A percentile compares a stretch with the other conserved stretches of the same genome.
These are phyloP conservation scores for Halocynthia roretzi DNA, from an alignment of 23 tunicate species.

Conservation along the genomic window DNA sequence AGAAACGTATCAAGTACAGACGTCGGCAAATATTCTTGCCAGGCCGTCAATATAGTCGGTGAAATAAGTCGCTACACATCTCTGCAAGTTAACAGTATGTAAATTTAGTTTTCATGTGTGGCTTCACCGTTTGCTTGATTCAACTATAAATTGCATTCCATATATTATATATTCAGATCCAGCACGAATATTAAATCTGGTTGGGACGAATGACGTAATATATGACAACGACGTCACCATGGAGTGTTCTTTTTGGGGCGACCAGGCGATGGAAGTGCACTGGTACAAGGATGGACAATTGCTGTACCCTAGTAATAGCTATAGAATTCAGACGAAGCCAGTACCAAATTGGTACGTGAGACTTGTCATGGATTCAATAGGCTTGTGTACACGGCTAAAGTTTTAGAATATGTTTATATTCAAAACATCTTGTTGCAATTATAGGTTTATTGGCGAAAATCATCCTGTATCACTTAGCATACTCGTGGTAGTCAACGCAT, in stretches of 20 bases:
- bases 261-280: slow-evolving; percentile 16
- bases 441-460: background rate
- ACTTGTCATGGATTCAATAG: too few species aligned
- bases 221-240: slow-evolving; percentile 9
- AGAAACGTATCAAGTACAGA: slow-evolving; percentile 18
- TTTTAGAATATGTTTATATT: background rate
- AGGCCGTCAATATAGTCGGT: slow-evolving; percentile 13
- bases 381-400: too few species aligned
- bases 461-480: slow-evolving; percentile 10
- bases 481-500: background rate
- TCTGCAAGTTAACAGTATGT: slow-evolving; percentile 25
- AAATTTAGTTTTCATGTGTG: background rate
- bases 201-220: slow-evolving; percentile 3
- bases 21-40: slow-evolving; percentile 19
- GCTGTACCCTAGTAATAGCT: background rate
- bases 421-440: background rate
- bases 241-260: slow-evolving; percentile 29
- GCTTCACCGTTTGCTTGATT: background rate
- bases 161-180: slow-evolving; percentile 12
- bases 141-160: background rate
- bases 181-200: slow-evolving; percentile 21
- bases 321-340: background rate
- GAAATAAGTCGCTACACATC: slow-evolving; percentile 13
- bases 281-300: slow-evolving; percentile 20
- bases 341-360: background rate